Conservation (phyloP, 2,113 vertebrate genomes). For the Rhinoderma darwinii region DNA sequence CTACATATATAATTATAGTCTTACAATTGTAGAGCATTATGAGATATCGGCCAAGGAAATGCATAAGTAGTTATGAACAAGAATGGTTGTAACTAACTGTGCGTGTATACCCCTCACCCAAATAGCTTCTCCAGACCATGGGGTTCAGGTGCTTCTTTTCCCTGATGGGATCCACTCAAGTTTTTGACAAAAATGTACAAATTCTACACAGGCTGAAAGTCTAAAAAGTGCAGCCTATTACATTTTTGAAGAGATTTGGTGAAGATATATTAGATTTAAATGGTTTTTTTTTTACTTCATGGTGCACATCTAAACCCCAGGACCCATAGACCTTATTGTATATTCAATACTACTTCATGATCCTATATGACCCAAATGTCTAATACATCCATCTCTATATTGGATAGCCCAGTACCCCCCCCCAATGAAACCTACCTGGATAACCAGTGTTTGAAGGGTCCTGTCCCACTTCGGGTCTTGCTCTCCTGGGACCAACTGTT, state of each 20-base stretch:
- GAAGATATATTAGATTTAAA: background rate
- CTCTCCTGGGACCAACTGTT: constrained; percentile 36
- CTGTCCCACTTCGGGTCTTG: constrained; percentile 29
- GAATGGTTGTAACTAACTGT: background rate
- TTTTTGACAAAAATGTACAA: background rate
- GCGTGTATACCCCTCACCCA: background rate
- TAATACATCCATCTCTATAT: background rate
- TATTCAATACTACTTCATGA: background rate
- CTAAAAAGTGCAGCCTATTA: too few species aligned
- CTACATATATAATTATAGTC: too few species aligned
- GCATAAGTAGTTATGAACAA: background rate
- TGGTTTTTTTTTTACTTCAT: background rate
- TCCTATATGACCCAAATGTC: too few species aligned
- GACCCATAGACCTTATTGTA: background rate
- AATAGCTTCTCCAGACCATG: background rate
- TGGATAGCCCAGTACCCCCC: background rate
- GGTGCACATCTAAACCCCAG: background rate
- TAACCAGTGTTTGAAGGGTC: constrained; percentile 1
- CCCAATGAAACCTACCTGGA: constrained; percentile 43
- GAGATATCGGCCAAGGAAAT: background rate
- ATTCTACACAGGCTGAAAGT: background rate
- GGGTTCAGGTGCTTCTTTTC: background rate
- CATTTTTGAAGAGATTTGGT: background rate
- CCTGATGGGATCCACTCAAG: background rate
- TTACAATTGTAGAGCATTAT: too few species aligned